Evolutionary conservation across 2,888 invertebrate species (phyloP).

Genomic region (Diarsia dahlii): DNA sequence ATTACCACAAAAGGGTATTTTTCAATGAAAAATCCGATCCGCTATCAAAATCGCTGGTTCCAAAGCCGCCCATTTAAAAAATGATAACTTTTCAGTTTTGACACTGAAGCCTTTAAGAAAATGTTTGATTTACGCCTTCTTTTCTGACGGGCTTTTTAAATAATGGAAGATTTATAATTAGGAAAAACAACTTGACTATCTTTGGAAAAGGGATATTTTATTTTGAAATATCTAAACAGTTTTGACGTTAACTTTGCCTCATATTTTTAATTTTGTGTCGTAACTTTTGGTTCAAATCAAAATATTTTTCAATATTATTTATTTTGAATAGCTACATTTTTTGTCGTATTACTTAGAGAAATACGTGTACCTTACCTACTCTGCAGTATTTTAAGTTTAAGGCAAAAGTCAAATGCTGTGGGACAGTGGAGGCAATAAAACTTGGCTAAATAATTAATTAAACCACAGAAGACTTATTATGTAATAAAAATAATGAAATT

Average conservation of each 20-base stretch:
- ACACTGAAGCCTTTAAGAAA: constrained; percentile 72
- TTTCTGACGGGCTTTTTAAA: constrained; percentile 73
- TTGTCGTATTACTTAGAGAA: not conserved
- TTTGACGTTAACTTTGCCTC: constrained; percentile 54
- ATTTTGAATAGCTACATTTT: not conserved
- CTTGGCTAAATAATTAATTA: no score
- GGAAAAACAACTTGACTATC: constrained; percentile 67
- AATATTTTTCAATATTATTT: constrained; percentile 14
- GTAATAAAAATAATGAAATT: no score
- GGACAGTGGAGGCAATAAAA: constrained; percentile 43
- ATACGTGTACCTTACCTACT: no score
- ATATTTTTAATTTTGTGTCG: constrained; percentile 54
- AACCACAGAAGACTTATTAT: no score
- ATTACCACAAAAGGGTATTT: not conserved
- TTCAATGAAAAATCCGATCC: not conserved
- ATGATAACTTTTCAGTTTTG: constrained; percentile 71
- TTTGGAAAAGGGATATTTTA: constrained; percentile 43
- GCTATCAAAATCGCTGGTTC: constrained; percentile 72
- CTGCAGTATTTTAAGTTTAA: not conserved
- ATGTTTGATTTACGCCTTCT: constrained; percentile 67
- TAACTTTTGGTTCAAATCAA: constrained; percentile 30
- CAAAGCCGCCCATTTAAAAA: constrained; percentile 58
- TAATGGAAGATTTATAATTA: constrained; percentile 77
- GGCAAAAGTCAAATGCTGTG: constrained; percentile 41
- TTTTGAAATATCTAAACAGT: constrained; percentile 47